These are phyloP conservation scores for Dipodomys ordii DNA, from an alignment of 2,113 vertebrate species.

Conservation along the genomic window DNA sequence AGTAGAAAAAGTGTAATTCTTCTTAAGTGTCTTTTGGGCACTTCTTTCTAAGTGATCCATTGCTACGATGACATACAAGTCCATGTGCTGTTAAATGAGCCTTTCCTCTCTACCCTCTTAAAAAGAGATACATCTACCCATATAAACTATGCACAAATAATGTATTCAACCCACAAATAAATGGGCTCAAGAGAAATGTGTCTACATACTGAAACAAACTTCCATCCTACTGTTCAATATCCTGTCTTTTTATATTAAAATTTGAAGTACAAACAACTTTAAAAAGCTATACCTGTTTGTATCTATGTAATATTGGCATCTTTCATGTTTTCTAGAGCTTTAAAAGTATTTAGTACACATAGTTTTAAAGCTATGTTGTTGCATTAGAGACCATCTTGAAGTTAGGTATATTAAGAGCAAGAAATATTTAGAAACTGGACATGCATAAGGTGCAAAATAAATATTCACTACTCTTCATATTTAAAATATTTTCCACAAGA, in stretches of 20 bases:
- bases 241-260: background rate
- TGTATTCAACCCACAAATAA: background rate
- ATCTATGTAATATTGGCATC: background rate
- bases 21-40: background rate
- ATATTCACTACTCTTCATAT: background rate
- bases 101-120: background rate
- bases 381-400: background rate
- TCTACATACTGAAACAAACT: background rate
- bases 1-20: background rate
- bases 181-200: background rate
- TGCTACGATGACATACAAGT: rapidly evolving
- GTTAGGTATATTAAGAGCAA: background rate
- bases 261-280: background rate
- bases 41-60: rapidly evolving
- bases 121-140: background rate
- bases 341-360: background rate
- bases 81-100: rapidly evolving
- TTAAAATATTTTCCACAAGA: background rate
- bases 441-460: background rate
- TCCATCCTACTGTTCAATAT: background rate
- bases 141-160: background rate
- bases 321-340: background rate
- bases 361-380: background rate
- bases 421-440: background rate
- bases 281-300: background rate